phyloP scores from a whole-genome alignment of 2,113 vertebrate species.

The Corapipo altera region DNA sequence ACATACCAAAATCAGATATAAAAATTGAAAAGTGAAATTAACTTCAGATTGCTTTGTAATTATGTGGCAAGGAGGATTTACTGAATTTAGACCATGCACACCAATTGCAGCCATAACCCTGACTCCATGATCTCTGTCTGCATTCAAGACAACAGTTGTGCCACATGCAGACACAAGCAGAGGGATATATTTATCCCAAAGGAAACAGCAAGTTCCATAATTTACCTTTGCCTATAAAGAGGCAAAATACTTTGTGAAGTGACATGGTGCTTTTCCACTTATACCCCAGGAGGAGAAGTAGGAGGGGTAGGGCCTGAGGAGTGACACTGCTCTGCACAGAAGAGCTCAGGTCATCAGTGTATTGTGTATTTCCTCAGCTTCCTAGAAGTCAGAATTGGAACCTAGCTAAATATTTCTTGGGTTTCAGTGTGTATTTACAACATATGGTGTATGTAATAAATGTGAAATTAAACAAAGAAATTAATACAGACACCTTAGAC shows the following conservation, averaged over 20 bases:
- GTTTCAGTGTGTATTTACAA: not conserved
- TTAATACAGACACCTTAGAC: not conserved
- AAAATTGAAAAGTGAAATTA: not conserved
- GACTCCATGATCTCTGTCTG: not conserved
- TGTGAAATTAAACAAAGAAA: not conserved
- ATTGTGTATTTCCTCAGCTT: not conserved
- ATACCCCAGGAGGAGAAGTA: not conserved
- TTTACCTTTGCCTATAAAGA: not conserved
- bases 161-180: not conserved
- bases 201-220: not conserved
- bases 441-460: not conserved
- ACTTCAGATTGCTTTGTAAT: not conserved
- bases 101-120: not conserved
- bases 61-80: not conserved
- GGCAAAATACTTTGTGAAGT: not conserved
- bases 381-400: not conserved
- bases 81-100: not conserved
- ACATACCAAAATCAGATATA: not conserved
- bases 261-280: not conserved
- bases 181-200: not conserved
- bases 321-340: not conserved
- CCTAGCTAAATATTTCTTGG: not conserved
- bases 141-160: not conserved
- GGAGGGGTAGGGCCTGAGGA: not conserved
- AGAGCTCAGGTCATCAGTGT: not conserved